Evolutionary conservation across 2,113 vertebrate species (phyloP), one percentile per base, ranked within the genome.

Genomic region (Callorhinus ursinus): DNA sequence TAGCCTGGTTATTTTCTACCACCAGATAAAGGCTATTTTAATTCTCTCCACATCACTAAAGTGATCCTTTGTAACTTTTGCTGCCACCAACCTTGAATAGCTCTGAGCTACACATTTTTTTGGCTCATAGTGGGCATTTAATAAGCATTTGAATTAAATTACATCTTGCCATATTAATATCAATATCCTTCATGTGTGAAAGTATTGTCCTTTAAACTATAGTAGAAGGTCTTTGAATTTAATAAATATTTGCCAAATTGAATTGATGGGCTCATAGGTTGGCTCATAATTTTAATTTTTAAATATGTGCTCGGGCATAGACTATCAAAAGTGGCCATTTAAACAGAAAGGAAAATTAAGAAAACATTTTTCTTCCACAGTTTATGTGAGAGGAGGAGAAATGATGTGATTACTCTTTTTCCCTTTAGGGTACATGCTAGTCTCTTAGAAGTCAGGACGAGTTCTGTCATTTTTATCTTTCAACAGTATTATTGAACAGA

Each of bases 121-220:
- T 49, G 11, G 33, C 33, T 93, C 42, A 5, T 8, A 28, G 46
- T 51, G 42, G 53, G 11, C 61, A 87, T 87, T 87, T 51, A 90
- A 84, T 88, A 96, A 57, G 86, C 42, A 96, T 85, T 90, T 57
- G 46, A 93, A 85, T 95, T 33, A 93, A 96, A 92, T 96, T 82
- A 51, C 26, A 72, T 93, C 96, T 24, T 51, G 31, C 59, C 86
- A 51, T 31, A 74, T 80, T 82, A 91, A 96, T 86, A 92, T 97
- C 71, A 76, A 0, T 85, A 42, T 95, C 74, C 33, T 93, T 79
- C 57, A 79, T 26, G 79, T 81, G 21, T 87, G 51, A 76, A 95
- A 89, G 67, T 57, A n/a, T 31, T 96, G 39, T 42, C 74, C 83
- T 92, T 97, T 96, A 79, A 85, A 57, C 31, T 18, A 16, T 12